Base-by-base conservation (phyloP, 2,888 invertebrate species). In the Meiosimyza platycephala region DNA sequence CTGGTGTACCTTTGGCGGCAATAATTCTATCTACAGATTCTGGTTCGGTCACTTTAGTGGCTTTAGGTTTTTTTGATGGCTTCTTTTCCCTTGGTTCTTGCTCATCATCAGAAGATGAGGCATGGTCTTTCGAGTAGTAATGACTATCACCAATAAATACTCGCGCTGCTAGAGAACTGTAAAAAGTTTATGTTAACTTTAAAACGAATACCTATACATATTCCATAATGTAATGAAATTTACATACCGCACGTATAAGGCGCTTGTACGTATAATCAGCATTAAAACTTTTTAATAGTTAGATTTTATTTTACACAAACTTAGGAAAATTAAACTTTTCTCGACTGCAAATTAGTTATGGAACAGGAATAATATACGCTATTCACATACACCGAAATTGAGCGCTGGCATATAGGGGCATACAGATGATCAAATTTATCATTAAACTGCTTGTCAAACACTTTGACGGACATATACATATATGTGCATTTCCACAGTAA, bases 71-170 rank as follows among this genome's bases (percentile, higher is more conserved):
- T 22, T n/a, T 60, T 22, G 18, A 2, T 60, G 16, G 1, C 7
- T 60, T 28, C n/a, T 60, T 60, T 60, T 28, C n/a, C 16, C 79
- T 79, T 5, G 74, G 28, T 15, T 74, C 69, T 22, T 84, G 82
- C 55, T 84, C 84, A 69, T 85, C 85, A 12, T 84, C 85, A 1
- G 85, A 83, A 2, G 83, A 83, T 5, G 76, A 76, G 15, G 68
- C 74, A 69, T 77, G 76, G 48, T 79, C 78, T 63, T 76, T 77
- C 57, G 76, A 72, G 54, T 72, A 40, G 40, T 9, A 79, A 6
- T 47, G 59, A 47, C 78, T 74, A 55, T 50, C 66, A 59, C 48
- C 66, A 54, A 67, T 65, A 16, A 77, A 59, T 57, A 71, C 71
- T 71, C 77, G 76, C 66, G 73, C 62, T 16, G 72, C 69, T 33